Conservation (phyloP, 1,140 invertebrate species). For the Lutraria rhynchaena region DNA sequence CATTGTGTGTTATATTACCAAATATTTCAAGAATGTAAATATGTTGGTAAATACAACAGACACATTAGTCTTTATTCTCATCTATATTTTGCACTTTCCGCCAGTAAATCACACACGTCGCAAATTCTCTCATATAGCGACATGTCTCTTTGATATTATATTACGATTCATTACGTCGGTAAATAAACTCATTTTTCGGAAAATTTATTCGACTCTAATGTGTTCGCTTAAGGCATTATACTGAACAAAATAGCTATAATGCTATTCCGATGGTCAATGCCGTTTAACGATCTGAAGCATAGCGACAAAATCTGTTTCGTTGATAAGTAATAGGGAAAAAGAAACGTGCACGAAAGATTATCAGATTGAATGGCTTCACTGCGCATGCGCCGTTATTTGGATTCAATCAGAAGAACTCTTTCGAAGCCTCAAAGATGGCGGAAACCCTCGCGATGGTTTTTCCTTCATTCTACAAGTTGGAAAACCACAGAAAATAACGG, state of each 20-base stretch:
- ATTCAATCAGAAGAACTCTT: slow-evolving; percentile 25
- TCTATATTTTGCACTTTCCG: background rate
- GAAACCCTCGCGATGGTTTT: background rate
- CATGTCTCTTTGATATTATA: background rate
- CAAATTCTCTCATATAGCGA: slow-evolving; percentile 7
- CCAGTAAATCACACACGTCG: background rate
- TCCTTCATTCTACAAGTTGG: slow-evolving; percentile 26
- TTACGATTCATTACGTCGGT: slow-evolving; percentile 13
- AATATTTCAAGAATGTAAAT: too few species aligned
- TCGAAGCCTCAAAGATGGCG: slow-evolving; percentile 22
- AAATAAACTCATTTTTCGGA: slow-evolving; percentile 23
- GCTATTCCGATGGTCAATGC: slow-evolving; percentile 8
- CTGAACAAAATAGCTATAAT: background rate
- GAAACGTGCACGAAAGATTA: slow-evolving; percentile 29
- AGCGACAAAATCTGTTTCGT: slow-evolving; percentile 33
- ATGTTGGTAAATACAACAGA: background rate
- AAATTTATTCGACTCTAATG: slow-evolving; percentile 24
- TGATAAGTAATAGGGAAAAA: slow-evolving; percentile 38
- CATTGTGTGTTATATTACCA: too few species aligned
- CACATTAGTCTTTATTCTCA: slow-evolving; percentile 6
- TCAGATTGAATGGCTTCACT: slow-evolving; percentile 15
- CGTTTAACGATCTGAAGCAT: slow-evolving; percentile 21
- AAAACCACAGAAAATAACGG: slow-evolving; percentile 4
- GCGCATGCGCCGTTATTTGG: slow-evolving; percentile 29
- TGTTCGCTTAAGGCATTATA: slow-evolving; percentile 6